Base-by-base conservation (phyloP, 2,113 vertebrate species). In the Triplophysa siluroides region DNA sequence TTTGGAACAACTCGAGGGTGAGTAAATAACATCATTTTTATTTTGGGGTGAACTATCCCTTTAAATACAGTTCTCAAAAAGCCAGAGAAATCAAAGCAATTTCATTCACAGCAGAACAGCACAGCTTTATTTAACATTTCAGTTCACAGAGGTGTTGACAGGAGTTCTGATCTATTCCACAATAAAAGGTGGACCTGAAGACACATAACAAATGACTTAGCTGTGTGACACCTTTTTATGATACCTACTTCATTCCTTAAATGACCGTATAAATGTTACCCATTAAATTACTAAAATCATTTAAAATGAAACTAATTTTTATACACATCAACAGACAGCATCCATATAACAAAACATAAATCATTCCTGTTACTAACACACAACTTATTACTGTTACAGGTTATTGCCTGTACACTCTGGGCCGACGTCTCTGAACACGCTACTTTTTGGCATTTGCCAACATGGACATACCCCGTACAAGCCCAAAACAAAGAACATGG, bases 71-170 rank as follows among this genome's bases (percentile, higher is more conserved):
- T 11, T 12, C n/a, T 3, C 19, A 56, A 62, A 76, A 45, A 50
- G 16, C 10, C 60, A 79, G 67, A 29, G 19, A 16, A 62, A 43
- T 52, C 4, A 16, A 60, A 78, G 9, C 61, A 78, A 18, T 76
- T 77, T 78, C 62, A 63, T 69, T 83, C 60, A 41, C 58, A 72
- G 82, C 24, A 73, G 78, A 82, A 69, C 75, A 88, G 82, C 81
- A 87, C 85, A 84, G 83, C 80, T 91, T 88, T 89, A 88, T 87
- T 90, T 83, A 86, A 81, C 68, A 79, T 85, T 81, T 78, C 82
- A 83, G 81, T 81, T 60, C 64, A 85, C 83, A 70, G 11, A 81
- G 73, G 82, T 86, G 83, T 82, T 82, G 80, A 83, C 81, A 85
- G 60, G 62, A 84, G 82, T 76, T 79, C 68, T 76, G 45, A 63